Base-by-base conservation (phyloP, 2,888 invertebrate species). In the Pantelozetes paolii region DNA sequence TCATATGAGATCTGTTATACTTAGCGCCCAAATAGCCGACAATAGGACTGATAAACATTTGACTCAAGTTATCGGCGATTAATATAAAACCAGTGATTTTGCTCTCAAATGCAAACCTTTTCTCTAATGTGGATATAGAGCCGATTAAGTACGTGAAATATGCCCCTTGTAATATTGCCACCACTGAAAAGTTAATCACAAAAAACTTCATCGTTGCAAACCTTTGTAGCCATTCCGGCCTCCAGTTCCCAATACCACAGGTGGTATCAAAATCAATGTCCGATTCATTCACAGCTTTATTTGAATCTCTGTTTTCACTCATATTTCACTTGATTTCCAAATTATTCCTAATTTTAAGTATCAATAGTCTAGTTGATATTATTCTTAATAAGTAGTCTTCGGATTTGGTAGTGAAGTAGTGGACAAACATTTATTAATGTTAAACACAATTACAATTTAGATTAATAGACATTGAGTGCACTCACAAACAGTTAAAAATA, bases 41-140 rank as follows among this genome's bases (percentile, higher is more conserved):
- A 18, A 76, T 62, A 23, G 76, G 77, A 62, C 75, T 75, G 54
- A 75, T 64, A n/a, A 76, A n/a, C 54, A 77, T 72, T 54, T 71
- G 75, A 26, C 76, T 76, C n/a, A 77, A 64, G 42, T 77, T 77
- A 40, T 77, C 77, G 15, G 77, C 77, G 72, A 77, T 77, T 13
- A 76, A 40, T 36, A 77, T 75, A 54, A 76, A 72, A 13, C 75
- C 74, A 1, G 70, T 70, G 8, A 75, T 62, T 70, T 72, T 76
- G 23, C 72, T 71, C 23, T 75, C 75, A 36, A 73, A 77, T 1
- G 76, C 74, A 42, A 71, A 77, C 30, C 77, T 42, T 45, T 76
- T 77, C 54, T 77, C 77, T 0, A 77, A 20, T 2, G 77, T 77
- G 1, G 75, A 72, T n/a, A 75, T 69, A 26, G 54, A 72, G 2